These are phyloP conservation scores for Hypocryptadius cinnamomeus DNA, from an alignment of 2,113 vertebrate genomes.

Conservation along the genomic window DNA sequence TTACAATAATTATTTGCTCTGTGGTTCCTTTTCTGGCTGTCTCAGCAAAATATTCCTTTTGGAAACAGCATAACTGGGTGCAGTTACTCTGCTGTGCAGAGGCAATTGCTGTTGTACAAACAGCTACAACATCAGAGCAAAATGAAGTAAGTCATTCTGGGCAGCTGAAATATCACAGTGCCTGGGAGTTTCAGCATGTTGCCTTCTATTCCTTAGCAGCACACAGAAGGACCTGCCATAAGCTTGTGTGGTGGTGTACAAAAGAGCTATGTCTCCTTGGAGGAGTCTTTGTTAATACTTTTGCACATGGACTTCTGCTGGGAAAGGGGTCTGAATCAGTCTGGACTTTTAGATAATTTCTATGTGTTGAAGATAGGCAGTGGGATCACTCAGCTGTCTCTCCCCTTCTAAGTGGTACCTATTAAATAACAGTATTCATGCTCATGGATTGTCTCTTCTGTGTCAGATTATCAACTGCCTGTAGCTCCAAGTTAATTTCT, in stretches of 20 bases:
- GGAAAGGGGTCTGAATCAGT: not conserved
- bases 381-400: not conserved
- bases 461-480: not conserved
- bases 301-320: not conserved
- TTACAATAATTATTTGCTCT: constrained; percentile 29
- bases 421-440: not conserved
- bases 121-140: not conserved
- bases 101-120: not conserved
- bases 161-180: not conserved
- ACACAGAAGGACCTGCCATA: not conserved
- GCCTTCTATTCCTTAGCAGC: not conserved
- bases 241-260: not conserved
- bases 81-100: not conserved
- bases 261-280: not conserved
- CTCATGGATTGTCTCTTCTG: not conserved
- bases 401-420: not conserved
- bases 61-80: not conserved
- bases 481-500: not conserved
- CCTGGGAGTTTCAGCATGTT: not conserved
- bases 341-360: not conserved
- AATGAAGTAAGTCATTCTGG: not conserved
- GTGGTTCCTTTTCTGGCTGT: constrained; percentile 1
- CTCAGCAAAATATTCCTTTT: not conserved
- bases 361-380: not conserved
- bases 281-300: not conserved